These are phyloP conservation scores for Holcopasites calliopsidis DNA, from an alignment of 1,140 invertebrate species.

Conservation along the genomic window DNA sequence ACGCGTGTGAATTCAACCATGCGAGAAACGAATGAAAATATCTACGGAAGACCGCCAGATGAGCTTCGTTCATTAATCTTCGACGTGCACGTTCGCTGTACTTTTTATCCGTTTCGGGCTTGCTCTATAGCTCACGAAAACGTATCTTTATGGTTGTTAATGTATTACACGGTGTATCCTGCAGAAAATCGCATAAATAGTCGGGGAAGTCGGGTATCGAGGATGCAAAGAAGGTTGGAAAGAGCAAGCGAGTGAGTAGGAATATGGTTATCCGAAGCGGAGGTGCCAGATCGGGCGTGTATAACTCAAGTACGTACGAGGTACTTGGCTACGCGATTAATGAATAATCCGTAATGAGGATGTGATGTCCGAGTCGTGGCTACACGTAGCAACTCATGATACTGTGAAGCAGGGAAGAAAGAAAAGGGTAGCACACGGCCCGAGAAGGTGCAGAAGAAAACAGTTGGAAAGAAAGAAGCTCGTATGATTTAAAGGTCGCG, in stretches of 20 bases:
- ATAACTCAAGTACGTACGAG: conserved; percentile 41
- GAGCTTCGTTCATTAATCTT: neutral
- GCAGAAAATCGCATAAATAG: conserved; percentile 20
- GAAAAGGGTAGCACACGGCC: neutral
- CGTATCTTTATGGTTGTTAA: conserved; percentile 10
- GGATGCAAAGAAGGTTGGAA: neutral
- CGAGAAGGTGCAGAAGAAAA: neutral
- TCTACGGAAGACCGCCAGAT: too few species aligned
- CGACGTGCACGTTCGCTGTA: neutral
- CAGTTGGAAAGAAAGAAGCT: conserved; percentile 29
- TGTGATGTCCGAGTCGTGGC: conserved; percentile 51
- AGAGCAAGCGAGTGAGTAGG: neutral
- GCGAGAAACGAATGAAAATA: too few species aligned
- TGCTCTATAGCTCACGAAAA: conserved; percentile 13
- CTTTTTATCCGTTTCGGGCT: neutral
- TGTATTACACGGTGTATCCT: conserved; percentile 28
- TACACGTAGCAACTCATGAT: neutral
- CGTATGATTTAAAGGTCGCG: conserved; percentile 43
- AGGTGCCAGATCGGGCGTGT: conserved; percentile 42
- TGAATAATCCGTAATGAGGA: conserved; percentile 76
- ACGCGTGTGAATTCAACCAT: too few species aligned
- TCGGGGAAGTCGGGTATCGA: neutral
- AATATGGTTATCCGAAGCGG: neutral
- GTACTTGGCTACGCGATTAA: conserved; percentile 63
- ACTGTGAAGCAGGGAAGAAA: too few species aligned